Evolutionary conservation across 2,113 vertebrate species (phyloP).

Genomic region (Pterocles burchelli): DNA sequence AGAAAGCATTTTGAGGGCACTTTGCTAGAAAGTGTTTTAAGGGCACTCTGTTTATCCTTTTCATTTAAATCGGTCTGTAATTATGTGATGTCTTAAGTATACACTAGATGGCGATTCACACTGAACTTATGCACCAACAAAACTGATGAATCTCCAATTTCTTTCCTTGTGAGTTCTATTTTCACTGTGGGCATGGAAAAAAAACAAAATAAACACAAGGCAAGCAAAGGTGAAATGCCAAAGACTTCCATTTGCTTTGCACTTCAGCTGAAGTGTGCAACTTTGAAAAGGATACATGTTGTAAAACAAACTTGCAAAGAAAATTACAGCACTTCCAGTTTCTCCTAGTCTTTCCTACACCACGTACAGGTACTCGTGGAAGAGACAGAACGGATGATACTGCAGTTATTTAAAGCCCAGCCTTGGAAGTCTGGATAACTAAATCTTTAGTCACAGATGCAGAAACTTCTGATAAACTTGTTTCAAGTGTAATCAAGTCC

Average conservation of each 20-base stretch:
- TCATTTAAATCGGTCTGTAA: background rate
- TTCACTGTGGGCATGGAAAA: background rate
- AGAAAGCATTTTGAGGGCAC: background rate
- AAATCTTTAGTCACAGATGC: background rate
- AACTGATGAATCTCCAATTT: background rate
- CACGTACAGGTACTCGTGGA: background rate
- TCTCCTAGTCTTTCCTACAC: background rate
- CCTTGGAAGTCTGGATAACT: background rate
- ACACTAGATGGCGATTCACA: constrained; percentile 44
- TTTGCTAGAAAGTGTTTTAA: background rate
- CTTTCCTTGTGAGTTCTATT: background rate
- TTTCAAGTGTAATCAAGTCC: background rate
- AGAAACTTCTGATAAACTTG: background rate
- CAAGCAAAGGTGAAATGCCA: background rate
- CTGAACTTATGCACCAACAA: background rate
- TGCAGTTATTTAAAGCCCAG: background rate
- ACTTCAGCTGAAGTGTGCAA: background rate
- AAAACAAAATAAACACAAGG: background rate
- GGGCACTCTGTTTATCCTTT: background rate
- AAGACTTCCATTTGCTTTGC: background rate
- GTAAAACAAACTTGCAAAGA: background rate
- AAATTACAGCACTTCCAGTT: background rate
- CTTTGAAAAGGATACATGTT: background rate
- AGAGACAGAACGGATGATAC: background rate
- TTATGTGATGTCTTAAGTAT: background rate